phyloP scores from a whole-genome alignment of 1,140 invertebrate species.

The Oryctes rhinoceros region DNA sequence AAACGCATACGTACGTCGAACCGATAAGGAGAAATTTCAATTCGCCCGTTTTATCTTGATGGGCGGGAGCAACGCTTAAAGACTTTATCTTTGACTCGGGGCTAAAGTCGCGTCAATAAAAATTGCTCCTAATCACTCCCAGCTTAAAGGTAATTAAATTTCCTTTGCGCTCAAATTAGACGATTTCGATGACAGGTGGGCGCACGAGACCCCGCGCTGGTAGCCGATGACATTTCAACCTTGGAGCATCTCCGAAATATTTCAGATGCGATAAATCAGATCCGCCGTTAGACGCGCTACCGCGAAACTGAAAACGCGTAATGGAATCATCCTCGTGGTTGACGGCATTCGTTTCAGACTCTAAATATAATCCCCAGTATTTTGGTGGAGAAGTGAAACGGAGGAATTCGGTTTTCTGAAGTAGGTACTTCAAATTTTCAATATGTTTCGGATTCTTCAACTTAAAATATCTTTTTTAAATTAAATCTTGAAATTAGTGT shows the following conservation, averaged over 20 bases:
- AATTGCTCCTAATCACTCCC: neutral
- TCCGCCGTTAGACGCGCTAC: neutral
- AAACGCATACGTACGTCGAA: neutral
- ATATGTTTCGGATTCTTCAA: no score
- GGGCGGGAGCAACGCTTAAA: neutral
- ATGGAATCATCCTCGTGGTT: no score
- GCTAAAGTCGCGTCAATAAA: neutral
- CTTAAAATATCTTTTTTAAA: no score
- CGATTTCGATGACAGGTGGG: neutral
- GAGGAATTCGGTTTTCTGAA: no score
- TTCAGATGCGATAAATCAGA: neutral
- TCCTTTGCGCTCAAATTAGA: neutral
- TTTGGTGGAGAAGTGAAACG: no score
- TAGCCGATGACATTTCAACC: neutral
- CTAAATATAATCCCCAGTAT: no score
- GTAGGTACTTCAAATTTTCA: no score
- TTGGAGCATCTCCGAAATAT: neutral
- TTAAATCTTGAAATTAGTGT: no score
- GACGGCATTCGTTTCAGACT: no score
- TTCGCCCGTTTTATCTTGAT: neutral
- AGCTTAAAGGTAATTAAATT: constrained; percentile 9
- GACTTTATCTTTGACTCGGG: neutral
- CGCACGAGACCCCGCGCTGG: neutral
- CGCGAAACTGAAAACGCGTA: no score
- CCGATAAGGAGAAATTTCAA: neutral